Conservation (phyloP, 2,797 vertebrate genomes). For the Adrianichthys oophorus region DNA sequence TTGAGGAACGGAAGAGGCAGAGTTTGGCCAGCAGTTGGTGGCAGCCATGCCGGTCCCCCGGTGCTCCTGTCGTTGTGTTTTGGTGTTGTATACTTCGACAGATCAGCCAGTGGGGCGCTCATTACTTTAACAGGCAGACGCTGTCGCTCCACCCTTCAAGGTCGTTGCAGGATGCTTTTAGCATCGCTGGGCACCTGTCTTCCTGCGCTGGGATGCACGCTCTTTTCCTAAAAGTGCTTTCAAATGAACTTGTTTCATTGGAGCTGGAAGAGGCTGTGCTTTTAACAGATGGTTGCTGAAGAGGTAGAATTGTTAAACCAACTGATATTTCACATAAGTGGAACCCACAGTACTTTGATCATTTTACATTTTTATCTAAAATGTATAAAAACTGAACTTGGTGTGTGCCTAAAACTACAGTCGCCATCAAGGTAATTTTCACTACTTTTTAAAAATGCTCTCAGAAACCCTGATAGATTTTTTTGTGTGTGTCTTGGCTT, state of each 20-base stretch:
- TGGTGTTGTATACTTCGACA: constrained; percentile 27
- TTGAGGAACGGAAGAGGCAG: constrained; percentile 20
- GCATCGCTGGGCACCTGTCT: constrained; percentile 17
- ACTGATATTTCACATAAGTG: background rate
- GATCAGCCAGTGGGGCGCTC: constrained; percentile 28
- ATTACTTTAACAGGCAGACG: constrained; percentile 44
- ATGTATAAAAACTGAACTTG: constrained; percentile 13
- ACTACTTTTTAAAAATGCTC: constrained; percentile 23
- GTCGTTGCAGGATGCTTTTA: constrained; percentile 44
- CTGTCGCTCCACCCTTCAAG: constrained; percentile 44
- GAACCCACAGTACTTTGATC: background rate
- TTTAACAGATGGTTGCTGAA: constrained; percentile 18
- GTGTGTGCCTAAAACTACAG: constrained; percentile 13
- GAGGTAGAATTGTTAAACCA: constrained; percentile 8
- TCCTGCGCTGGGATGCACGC: constrained; percentile 9
- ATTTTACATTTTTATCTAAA: constrained; percentile 7
- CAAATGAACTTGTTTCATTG: constrained; percentile 8
- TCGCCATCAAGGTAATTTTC: constrained; percentile 26
- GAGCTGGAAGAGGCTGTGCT: constrained; percentile 21
- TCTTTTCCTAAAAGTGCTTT: constrained; percentile 4
- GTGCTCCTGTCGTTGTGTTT: constrained; percentile 30
- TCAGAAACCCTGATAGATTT: constrained; percentile 42
- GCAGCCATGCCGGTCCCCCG: constrained; percentile 30
- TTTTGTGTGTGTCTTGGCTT: constrained; percentile 33
- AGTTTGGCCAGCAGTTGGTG: constrained; percentile 36